Evolutionary conservation across 2,797 vertebrate genomes (phyloP).

Genomic region (Ctenosaura bakeri): DNA sequence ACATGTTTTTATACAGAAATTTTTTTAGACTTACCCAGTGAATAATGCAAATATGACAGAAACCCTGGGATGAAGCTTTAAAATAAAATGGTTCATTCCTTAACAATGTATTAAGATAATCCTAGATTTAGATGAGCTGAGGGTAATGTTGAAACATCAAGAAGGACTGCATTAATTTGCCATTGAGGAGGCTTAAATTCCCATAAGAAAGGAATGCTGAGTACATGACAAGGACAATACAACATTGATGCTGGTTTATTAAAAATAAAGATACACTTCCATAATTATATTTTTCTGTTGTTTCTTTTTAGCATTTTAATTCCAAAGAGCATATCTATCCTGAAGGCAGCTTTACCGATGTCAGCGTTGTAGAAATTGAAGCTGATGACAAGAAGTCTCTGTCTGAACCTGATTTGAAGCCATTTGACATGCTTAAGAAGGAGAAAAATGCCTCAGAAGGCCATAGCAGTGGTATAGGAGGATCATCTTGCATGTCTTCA

Average conservation of each 20-base stretch:
- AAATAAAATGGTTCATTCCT: neutral
- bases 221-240: neutral
- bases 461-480: slow-evolving; percentile 97
- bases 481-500: slow-evolving; percentile 96
- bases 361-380: slow-evolving; percentile 92
- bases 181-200: neutral
- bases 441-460: slow-evolving; percentile 94
- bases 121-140: neutral
- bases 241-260: neutral
- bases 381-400: slow-evolving; percentile 84
- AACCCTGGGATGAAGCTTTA: neutral
- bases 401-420: slow-evolving; percentile 89
- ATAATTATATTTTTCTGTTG: slow-evolving; percentile 38
- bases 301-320: slow-evolving; percentile 81
- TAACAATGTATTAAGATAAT: neutral
- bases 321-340: slow-evolving; percentile 85
- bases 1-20: neutral
- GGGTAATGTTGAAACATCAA: neutral
- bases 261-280: slow-evolving; percentile 40
- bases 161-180: neutral
- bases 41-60: slow-evolving; percentile 8
- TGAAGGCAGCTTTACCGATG: slow-evolving; percentile 87
- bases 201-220: neutral
- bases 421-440: slow-evolving; percentile 88
- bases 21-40: neutral